Base-by-base conservation (phyloP, 2,888 invertebrate species). In the Lasioglossum leucozonium region DNA sequence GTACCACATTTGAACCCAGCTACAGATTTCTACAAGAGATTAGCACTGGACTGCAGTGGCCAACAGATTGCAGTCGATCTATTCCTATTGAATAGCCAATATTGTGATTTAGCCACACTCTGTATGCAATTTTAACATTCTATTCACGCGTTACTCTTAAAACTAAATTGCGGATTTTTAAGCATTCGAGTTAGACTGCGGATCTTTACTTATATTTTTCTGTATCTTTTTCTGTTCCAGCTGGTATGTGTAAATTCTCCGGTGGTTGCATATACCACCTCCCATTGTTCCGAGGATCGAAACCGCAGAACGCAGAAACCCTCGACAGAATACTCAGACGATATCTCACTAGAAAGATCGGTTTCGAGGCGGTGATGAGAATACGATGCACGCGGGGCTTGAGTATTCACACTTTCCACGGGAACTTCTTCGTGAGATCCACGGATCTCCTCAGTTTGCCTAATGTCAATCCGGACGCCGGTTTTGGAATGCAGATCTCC, bases 331-430 rank as follows among this genome's bases (percentile, higher is more conserved):
- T 97, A 95, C 95, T 99, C 44, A 96, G 97, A 65, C 96, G 99
- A 22, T 99, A 99, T 95, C 96, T 99, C 80, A 98, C 98, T 0
- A 96, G 99, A 89, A 99, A 99, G 96, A 98, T 99, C 88, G 99
- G 99, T 72, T 99, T 99, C 95, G 99, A 99, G 95, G 99, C 99
- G 8, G 99, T 99, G 37, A 99, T 99, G 98, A 96, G 99, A 91
- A 97, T 99, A 89, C 96, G 99, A 10, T 99, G 99, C 94, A 98
- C 99, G 2, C 97, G 97, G 93, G 99, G 99, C 26, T 96, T 99
- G 81, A 96, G 98, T 42, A 98, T 99, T 92, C 99, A 99, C 95
- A 99, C 99, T 93, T 99, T 99, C 97, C 99, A 99, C 95, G 99
- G 99, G 65, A 99, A 99, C 95, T 99, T 99, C 96, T 99, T 99